Evolutionary conservation across 2,888 invertebrate species (phyloP).

Genomic region (Agrotis ipsilon): DNA sequence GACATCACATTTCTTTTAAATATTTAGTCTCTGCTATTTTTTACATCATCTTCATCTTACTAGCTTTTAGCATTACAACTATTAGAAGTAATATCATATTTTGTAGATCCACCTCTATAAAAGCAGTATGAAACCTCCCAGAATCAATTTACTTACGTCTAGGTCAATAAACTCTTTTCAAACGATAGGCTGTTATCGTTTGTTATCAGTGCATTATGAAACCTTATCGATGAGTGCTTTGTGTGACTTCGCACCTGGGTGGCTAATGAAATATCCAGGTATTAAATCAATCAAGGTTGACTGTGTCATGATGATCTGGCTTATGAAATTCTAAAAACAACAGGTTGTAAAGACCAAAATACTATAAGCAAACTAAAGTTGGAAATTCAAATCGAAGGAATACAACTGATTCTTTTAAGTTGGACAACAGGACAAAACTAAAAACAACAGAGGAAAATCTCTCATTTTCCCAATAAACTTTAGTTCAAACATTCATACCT

Average conservation of each 20-base stretch:
- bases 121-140: conserved; percentile 10
- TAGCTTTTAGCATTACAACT: background rate
- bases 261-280: background rate
- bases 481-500: no score
- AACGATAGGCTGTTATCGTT: conserved; percentile 46
- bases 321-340: background rate
- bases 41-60: background rate
- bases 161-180: conserved; percentile 45
- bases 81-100: background rate
- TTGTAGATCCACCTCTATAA: background rate
- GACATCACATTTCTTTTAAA: no score
- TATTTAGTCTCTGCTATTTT: background rate
- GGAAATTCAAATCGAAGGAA: no score
- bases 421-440: no score
- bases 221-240: conserved; percentile 41
- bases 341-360: background rate
- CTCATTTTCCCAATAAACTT: no score
- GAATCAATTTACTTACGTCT: conserved; percentile 17
- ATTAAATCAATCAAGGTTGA: background rate
- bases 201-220: conserved; percentile 34
- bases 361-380: no score
- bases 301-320: background rate
- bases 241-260: conserved; percentile 16
- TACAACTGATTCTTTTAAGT: no score
- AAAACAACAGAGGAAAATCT: no score